A percentile compares a stretch with the other conserved stretches of the same genome.
These are phyloP conservation scores for Glyphotaelius pellucidus DNA, from an alignment of 2,888 invertebrate genomes.

Conservation along the genomic window DNA sequence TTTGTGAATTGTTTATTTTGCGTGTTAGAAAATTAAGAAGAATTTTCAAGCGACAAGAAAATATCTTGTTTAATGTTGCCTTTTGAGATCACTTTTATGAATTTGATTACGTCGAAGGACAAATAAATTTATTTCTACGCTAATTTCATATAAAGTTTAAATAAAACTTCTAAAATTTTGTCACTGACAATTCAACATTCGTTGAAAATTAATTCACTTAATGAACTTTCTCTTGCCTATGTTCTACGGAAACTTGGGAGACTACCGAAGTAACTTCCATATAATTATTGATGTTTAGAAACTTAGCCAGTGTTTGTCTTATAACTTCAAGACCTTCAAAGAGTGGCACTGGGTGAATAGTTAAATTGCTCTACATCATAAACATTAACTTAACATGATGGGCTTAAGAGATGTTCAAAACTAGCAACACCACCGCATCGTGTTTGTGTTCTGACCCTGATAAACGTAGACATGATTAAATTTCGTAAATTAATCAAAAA, in stretches of 20 bases:
- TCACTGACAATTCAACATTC: neutral
- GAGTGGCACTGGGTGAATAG: neutral
- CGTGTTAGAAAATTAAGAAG: neutral
- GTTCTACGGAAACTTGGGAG: neutral
- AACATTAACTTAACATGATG: neutral
- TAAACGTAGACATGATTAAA: neutral
- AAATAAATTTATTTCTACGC: neutral
- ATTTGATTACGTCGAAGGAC: neutral
- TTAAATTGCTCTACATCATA: constrained; percentile 6
- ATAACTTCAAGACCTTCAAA: neutral
- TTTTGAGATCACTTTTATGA: neutral
- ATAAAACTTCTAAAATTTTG: neutral
- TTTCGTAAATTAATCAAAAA: neutral
- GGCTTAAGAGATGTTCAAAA: neutral
- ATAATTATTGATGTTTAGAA: constrained; percentile 25
- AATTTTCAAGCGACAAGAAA: too few species aligned
- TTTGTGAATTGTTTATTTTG: neutral
- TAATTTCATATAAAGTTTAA: neutral
- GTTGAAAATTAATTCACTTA: neutral
- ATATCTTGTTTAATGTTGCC: too few species aligned
- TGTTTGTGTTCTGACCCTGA: neutral
- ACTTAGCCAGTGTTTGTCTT: constrained; percentile 31
- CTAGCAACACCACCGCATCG: neutral
- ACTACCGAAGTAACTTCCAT: neutral
- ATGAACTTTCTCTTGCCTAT: neutral